A percentile compares a stretch with the other conserved stretches of the same genome.
Conservation (phyloP, 2,797 vertebrate genomes). For the Notolabrus celidotus region DNA sequence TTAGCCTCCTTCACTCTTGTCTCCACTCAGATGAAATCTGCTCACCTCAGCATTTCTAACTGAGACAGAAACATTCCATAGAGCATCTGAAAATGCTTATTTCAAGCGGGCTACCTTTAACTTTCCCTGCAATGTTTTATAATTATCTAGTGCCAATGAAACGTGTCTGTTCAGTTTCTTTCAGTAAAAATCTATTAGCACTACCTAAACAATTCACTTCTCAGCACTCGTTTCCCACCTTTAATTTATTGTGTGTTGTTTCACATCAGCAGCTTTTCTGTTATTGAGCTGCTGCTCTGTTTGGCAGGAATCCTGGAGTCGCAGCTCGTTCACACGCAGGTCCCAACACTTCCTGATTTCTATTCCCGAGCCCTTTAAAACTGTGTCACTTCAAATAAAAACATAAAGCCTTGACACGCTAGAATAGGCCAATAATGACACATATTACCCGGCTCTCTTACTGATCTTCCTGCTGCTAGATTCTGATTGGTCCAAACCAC, state of each 20-base stretch:
- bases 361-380: not conserved
- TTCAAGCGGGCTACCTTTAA: slow-evolving; percentile 32
- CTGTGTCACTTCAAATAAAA: too few species aligned
- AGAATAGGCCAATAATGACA: too few species aligned
- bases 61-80: slow-evolving; percentile 44
- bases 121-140: slow-evolving; percentile 36
- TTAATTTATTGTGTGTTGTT: slow-evolving; percentile 28
- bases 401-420: too few species aligned
- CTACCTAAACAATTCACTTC: slow-evolving; percentile 43
- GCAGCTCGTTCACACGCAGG: not conserved
- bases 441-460: too few species aligned
- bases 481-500: too few species aligned
- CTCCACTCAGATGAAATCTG: slow-evolving; percentile 45
- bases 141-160: slow-evolving; percentile 51
- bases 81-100: slow-evolving; percentile 45
- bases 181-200: slow-evolving; percentile 41
- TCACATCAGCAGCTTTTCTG: slow-evolving; percentile 27
- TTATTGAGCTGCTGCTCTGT: slow-evolving; percentile 39
- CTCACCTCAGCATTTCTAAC: slow-evolving; percentile 51
- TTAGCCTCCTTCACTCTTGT: not conserved
- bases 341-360: not conserved
- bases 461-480: too few species aligned
- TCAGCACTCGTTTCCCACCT: slow-evolving; percentile 24
- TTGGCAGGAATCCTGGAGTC: slow-evolving; percentile 12
- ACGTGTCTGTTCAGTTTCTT: slow-evolving; percentile 34